phyloP scores from a whole-genome alignment of 2,113 vertebrate genomes.

The Eulemur macaco region DNA sequence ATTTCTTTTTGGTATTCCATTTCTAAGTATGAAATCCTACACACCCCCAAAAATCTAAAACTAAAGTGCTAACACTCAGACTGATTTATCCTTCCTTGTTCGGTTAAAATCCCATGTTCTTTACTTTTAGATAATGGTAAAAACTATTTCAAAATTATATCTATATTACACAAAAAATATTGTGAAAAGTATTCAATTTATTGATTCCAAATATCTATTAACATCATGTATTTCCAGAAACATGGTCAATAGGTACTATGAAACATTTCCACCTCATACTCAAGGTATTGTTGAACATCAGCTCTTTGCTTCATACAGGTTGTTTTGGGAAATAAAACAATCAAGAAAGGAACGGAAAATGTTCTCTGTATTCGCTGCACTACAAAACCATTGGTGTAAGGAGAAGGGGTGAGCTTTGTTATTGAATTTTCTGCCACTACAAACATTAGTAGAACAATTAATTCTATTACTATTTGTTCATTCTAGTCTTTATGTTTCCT shows the following conservation, averaged over 20 bases:
- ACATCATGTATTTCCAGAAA: neutral
- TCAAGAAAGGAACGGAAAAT: neutral
- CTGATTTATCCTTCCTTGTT: neutral
- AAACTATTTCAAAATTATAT: neutral
- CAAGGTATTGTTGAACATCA: neutral
- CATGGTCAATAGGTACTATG: neutral
- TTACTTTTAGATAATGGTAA: neutral
- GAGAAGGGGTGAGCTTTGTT: neutral
- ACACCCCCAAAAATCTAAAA: neutral
- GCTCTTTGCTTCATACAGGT: neutral
- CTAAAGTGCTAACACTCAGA: neutral
- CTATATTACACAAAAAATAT: neutral
- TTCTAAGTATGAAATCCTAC: neutral
- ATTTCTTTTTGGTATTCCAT: neutral
- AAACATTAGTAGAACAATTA: neutral
- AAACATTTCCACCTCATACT: neutral
- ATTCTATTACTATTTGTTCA: neutral
- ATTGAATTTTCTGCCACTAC: constrained; percentile 23
- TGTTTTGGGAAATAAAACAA: neutral
- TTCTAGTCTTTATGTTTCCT: neutral
- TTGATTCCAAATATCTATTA: neutral
- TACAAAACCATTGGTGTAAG: neutral
- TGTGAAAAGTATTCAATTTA: neutral
- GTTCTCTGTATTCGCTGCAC: neutral
- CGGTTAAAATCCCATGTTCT: neutral